Evolutionary conservation across 2,797 vertebrate genomes (phyloP).

Genomic region (Aulostomus chinensis): DNA sequence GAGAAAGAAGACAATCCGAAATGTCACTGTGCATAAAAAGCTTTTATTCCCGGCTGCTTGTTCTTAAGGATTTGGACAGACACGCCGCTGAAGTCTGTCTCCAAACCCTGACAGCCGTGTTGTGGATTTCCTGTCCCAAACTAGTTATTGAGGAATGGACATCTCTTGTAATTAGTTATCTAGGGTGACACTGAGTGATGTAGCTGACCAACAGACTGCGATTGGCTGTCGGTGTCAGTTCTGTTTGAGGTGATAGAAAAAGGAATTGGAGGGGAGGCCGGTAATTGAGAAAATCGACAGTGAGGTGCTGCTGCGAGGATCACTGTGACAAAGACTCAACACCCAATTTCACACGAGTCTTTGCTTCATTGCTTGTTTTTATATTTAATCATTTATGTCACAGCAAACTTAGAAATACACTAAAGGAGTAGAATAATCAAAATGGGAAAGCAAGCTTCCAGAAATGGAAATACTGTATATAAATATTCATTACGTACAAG

Average conservation of each 20-base stretch:
- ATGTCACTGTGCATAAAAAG: slow-evolving; percentile 31
- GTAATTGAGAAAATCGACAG: slow-evolving; percentile 34
- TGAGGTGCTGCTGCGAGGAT: not conserved
- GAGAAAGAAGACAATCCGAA: slow-evolving; percentile 24
- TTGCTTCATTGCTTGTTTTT: not conserved
- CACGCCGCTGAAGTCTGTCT: slow-evolving; percentile 21
- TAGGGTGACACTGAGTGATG: slow-evolving; percentile 26
- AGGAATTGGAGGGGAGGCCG: slow-evolving; percentile 25
- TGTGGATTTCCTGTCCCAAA: slow-evolving; percentile 13
- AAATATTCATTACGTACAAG: slow-evolving; percentile 54
- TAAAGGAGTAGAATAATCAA: slow-evolving; percentile 29
- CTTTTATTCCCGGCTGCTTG: slow-evolving; percentile 17
- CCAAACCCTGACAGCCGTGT: no score
- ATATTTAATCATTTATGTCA: slow-evolving; percentile 10
- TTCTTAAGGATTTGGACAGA: slow-evolving; percentile 28
- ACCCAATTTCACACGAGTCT: not conserved
- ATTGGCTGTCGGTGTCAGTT: slow-evolving; percentile 57
- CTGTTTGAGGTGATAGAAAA: slow-evolving; percentile 42
- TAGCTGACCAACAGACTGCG: slow-evolving; percentile 25
- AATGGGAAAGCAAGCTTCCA: slow-evolving; percentile 21
- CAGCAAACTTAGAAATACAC: slow-evolving; percentile 19
- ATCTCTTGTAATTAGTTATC: slow-evolving; percentile 35
- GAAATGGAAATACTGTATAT: slow-evolving; percentile 42
- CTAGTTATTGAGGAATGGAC: slow-evolving; percentile 11
- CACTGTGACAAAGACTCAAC: not conserved